Conservation (phyloP, 2,113 vertebrate species). For the Sceloporus tristichus region DNA sequence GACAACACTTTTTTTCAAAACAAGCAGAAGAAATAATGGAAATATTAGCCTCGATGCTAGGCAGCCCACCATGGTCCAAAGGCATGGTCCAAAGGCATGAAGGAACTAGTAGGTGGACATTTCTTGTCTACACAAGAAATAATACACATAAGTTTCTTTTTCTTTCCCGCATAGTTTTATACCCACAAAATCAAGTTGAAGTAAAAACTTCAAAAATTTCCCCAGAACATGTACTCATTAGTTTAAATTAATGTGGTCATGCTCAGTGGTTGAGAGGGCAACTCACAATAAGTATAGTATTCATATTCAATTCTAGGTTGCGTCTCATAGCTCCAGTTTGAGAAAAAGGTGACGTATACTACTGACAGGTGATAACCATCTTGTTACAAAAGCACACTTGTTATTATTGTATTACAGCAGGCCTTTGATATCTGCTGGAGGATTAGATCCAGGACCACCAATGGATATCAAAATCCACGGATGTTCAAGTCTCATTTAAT, state of each 20-base stretch:
- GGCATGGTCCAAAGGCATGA: not conserved
- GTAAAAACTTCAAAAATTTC: not conserved
- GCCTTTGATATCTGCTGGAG: too few species aligned
- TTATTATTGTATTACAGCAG: not conserved
- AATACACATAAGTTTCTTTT: not conserved
- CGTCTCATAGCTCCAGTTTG: not conserved
- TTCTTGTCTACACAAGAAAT: not conserved
- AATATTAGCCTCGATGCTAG: too few species aligned
- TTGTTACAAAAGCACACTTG: not conserved
- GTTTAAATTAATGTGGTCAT: not conserved
- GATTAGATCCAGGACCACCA: too few species aligned
- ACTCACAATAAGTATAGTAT: not conserved
- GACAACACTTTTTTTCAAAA: too few species aligned
- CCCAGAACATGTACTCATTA: not conserved
- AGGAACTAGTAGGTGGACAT: not conserved
- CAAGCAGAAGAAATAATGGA: too few species aligned
- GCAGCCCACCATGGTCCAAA: too few species aligned
- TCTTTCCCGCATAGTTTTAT: not conserved
- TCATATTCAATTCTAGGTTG: not conserved
- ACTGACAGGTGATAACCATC: not conserved
- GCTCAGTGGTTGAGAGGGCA: not conserved
- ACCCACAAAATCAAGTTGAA: not conserved
- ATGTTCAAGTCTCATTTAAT: too few species aligned
- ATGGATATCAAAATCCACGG: too few species aligned
- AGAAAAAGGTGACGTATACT: not conserved